Evolutionary conservation across 2,113 vertebrate species (phyloP).

Genomic region (Zosterops lateralis): DNA sequence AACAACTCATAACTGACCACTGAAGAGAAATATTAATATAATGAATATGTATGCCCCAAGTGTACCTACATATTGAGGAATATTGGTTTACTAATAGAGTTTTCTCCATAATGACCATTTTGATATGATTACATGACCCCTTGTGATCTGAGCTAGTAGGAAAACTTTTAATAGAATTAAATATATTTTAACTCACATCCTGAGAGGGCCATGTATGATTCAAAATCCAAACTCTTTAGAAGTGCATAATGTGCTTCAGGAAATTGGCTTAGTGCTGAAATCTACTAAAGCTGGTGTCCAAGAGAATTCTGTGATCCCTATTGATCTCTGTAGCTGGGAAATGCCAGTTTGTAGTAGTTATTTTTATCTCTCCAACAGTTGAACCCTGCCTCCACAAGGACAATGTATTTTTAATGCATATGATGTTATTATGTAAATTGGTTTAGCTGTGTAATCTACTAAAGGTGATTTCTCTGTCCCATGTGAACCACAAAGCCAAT

Average conservation of each 20-base stretch:
- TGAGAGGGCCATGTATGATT: neutral
- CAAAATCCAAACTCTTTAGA: neutral
- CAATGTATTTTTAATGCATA: conserved; percentile 66
- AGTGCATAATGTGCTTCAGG: conserved; percentile 17
- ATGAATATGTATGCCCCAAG: neutral
- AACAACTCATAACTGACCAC: neutral
- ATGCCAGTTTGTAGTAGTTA: neutral
- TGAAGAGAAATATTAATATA: neutral
- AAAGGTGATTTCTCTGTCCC: conserved; percentile 63
- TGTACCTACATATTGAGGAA: neutral
- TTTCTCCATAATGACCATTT: neutral
- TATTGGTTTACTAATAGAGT: neutral
- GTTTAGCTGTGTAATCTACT: conserved; percentile 61
- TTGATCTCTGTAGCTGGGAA: conserved; percentile 22
- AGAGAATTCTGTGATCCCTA: conserved; percentile 38
- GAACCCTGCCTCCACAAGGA: conserved; percentile 41
- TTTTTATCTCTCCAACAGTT: conserved; percentile 42
- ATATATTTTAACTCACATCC: neutral
- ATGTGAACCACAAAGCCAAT: conserved; percentile 60
- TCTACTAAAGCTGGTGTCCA: conserved; percentile 26
- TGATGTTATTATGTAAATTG: conserved; percentile 68
- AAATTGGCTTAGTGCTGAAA: conserved; percentile 40
- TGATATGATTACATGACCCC: neutral
- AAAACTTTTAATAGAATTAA: conserved; percentile 31
- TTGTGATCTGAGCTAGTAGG: neutral